These are phyloP conservation scores for Papilio polyxenes DNA, from an alignment of 1,140 invertebrate species.

Conservation along the genomic window DNA sequence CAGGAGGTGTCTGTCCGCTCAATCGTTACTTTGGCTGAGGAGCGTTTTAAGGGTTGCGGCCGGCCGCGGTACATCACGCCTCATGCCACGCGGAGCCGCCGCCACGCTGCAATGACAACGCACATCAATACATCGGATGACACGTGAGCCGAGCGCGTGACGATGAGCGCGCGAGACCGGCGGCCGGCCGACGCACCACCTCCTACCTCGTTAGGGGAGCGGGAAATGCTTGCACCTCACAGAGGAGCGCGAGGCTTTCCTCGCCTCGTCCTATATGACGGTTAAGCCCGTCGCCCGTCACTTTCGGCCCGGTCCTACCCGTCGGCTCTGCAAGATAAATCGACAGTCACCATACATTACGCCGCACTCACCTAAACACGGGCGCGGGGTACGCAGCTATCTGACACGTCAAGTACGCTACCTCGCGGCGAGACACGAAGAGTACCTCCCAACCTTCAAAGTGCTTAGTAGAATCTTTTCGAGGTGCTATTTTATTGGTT, in stretches of 20 bases:
- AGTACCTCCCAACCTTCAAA: conserved; percentile 86
- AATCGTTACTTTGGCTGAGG: conserved; percentile 78
- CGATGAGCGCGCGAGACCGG: conserved; percentile 77
- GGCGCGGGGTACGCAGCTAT: conserved; percentile 85
- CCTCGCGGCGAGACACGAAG: conserved; percentile 80
- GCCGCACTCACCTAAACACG: conserved; percentile 83
- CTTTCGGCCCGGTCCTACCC: conserved; percentile 83
- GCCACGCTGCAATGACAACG: conserved; percentile 78
- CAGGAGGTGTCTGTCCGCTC: conserved; percentile 74
- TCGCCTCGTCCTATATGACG: conserved; percentile 75
- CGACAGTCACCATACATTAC: conserved; percentile 53
- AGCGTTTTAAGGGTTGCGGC: conserved; percentile 67
- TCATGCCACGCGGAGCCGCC: conserved; percentile 69
- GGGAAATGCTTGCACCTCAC: conserved; percentile 86
- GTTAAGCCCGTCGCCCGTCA: conserved; percentile 82
- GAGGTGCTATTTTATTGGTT: conserved; percentile 84
- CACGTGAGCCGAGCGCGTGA: conserved; percentile 66
- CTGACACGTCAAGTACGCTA: conserved; percentile 85
- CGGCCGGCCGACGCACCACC: conserved; percentile 59
- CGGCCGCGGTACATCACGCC: conserved; percentile 76
- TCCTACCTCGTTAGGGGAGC: conserved; percentile 81
- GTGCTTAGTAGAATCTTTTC: conserved; percentile 84
- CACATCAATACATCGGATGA: conserved; percentile 74
- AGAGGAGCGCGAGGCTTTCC: conserved; percentile 80
- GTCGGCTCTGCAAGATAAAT: conserved; percentile 82